A percentile compares a stretch with the other conserved stretches of the same genome.
phyloP scores from a whole-genome alignment of 2,797 vertebrate genomes.

The Streptopelia turtur region DNA sequence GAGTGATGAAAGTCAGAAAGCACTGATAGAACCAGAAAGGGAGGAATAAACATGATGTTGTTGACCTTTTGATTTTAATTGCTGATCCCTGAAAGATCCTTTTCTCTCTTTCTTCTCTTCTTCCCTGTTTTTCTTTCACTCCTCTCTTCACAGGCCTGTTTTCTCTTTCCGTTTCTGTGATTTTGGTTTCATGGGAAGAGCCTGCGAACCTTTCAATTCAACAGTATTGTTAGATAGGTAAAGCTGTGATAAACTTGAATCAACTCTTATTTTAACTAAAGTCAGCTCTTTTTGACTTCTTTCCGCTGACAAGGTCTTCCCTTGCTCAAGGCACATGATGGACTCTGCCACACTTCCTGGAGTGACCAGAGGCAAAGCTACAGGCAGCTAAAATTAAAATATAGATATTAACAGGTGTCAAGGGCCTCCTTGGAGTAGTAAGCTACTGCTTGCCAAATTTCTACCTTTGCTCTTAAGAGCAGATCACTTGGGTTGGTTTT shows the following conservation, averaged over 20 bases:
- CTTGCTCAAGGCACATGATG: neutral
- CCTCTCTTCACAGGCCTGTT: neutral
- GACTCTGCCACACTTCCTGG: slow-evolving; percentile 23
- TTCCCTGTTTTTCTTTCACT: neutral
- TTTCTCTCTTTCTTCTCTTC: neutral
- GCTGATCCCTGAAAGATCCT: neutral
- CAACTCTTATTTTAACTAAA: neutral
- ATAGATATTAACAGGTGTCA: neutral
- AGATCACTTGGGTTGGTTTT: neutral
- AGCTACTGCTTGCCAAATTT: neutral
- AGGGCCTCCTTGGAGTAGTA: neutral
- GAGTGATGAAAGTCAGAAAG: neutral
- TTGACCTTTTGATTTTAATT: neutral
- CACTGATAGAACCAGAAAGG: neutral
- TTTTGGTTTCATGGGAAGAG: neutral
- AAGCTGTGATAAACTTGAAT: neutral
- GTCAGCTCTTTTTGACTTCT: neutral
- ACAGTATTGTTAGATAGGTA: neutral
- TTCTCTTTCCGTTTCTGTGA: slow-evolving; percentile 15
- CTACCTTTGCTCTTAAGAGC: neutral
- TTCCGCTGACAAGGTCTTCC: neutral
- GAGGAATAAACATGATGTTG: neutral
- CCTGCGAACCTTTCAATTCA: neutral
- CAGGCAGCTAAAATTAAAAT: slow-evolving; percentile 8
- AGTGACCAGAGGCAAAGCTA: slow-evolving; percentile 18